Conservation (phyloP, 1,140 invertebrate species). For the Pachypsylla venusta region DNA sequence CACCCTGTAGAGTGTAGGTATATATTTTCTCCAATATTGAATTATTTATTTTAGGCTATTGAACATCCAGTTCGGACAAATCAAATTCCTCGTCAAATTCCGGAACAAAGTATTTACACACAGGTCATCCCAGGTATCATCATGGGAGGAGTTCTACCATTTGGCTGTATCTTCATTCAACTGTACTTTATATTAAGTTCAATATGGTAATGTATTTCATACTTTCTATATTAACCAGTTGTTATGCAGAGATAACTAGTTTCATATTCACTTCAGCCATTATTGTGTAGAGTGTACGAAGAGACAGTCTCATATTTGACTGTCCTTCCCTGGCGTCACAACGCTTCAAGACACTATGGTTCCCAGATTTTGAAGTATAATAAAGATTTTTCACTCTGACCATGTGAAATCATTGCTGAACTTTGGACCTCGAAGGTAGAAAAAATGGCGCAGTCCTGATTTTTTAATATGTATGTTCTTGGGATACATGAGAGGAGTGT, state of each 20-base stretch:
- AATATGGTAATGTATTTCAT: slow-evolving; percentile 54
- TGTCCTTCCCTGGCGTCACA: neutral
- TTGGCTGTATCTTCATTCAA: slow-evolving; percentile 99
- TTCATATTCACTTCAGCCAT: neutral
- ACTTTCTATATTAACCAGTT: too few relatives aligned
- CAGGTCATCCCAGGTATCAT: slow-evolving; percentile 81
- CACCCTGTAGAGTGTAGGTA: too few relatives aligned
- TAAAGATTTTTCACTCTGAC: too few relatives aligned
- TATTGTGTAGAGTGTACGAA: neutral
- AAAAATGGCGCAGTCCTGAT: too few relatives aligned
- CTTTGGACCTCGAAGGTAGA: too few relatives aligned
- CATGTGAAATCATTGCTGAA: too few relatives aligned
- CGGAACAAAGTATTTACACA: slow-evolving; percentile 94
- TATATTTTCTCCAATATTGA: too few relatives aligned
- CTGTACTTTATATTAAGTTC: slow-evolving; percentile 98
- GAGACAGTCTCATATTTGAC: neutral
- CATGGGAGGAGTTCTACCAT: slow-evolving; percentile 96
- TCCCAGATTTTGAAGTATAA: too few relatives aligned
- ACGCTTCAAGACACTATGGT: too few relatives aligned
- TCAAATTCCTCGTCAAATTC: slow-evolving; percentile 96
- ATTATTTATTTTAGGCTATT: slow-evolving; percentile 55
- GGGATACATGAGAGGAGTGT: too few relatives aligned
- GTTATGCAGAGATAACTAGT: too few relatives aligned
- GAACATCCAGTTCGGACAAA: slow-evolving; percentile 96
- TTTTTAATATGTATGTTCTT: too few relatives aligned